Evolutionary conservation across 92 coral and sea anemone genomes (phyloP), one percentile per base, ranked within the genome.

Genomic region (Metridium senile): DNA sequence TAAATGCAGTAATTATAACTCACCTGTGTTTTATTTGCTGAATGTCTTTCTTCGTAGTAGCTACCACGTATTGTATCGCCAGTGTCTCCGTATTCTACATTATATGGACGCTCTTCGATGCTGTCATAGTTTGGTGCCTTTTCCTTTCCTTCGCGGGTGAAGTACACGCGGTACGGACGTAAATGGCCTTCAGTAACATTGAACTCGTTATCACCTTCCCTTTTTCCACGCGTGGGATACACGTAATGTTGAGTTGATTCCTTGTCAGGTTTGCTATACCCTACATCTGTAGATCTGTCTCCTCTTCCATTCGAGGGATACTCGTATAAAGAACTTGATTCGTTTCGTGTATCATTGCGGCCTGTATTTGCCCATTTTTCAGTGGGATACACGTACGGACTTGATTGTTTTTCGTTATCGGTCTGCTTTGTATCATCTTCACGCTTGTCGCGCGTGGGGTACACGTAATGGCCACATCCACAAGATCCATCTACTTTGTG

Each of bases 401-500:
- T 2, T 21, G 59, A 54, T 21, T 19, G 20, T 4, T 54, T 6
- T 20, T 54, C 59, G 16, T 28, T 35, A 2, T 63, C 39, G n/a
- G 8, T 21, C 2, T 63, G 0, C 43, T 63, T 31, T 13, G 31
- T 39, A 29, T 28, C 69, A 63, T 28, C 29, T 6, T 25, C 31
- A 6, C 25, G 65, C 23, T 58, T 63, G 9, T n/a, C 45, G n/a
- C 23, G 69, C 31, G n/a, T n/a, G 45, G 69, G 69, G 27, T 63
- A 63, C 21, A 63, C 69, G 69, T 13, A 28, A 63, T 63, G 21
- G 20, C n/a, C 45, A 28, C 69, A 29, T 31, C 69, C 69, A 2
- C 65, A 71, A 7, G 76, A 26, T 54, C 62, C 62, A 29, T 59
- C 33, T 1, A 11, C 52, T 16, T 34, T 71, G 0, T 58, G 1